These are phyloP conservation scores for Lethenteron reissneri DNA, from an alignment of 2,113 vertebrate species.

Conservation along the genomic window DNA sequence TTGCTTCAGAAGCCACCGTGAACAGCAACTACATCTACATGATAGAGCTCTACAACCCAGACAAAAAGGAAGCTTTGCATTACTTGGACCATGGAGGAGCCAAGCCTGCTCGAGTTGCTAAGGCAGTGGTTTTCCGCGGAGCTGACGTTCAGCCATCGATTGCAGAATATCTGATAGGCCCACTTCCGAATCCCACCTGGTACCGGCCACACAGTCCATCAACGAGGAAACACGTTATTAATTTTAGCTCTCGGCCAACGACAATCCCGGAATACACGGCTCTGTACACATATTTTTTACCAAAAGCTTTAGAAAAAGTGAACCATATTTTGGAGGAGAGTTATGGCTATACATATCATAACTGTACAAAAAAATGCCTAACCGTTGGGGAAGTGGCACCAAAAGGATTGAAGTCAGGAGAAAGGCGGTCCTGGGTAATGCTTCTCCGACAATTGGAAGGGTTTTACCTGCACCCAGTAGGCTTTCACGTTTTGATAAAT, in stretches of 20 bases:
- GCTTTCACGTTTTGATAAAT: constrained; percentile 53
- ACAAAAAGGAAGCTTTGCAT: constrained; percentile 32
- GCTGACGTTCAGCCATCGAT: constrained; percentile 37
- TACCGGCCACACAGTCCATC: constrained; percentile 16
- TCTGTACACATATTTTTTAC: constrained; percentile 16
- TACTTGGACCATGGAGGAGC: constrained; percentile 28
- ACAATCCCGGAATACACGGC: constrained; percentile 24
- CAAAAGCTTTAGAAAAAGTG: constrained; percentile 18
- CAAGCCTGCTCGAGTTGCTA: constrained; percentile 35
- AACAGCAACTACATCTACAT: constrained; percentile 53
- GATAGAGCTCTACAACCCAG: constrained; percentile 50
- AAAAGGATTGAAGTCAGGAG: constrained; percentile 35
- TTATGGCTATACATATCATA: constrained; percentile 31
- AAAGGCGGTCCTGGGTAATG: constrained; percentile 44
- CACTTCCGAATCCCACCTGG: constrained; percentile 30
- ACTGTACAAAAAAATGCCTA: constrained; percentile 39
- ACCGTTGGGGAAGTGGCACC: constrained; percentile 44
- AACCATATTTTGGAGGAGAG: constrained; percentile 27
- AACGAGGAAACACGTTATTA: constrained; percentile 12
- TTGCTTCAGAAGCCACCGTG: constrained; percentile 12
- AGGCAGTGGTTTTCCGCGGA: constrained; percentile 42
- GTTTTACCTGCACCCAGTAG: constrained; percentile 53
- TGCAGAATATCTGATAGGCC: constrained; percentile 45
- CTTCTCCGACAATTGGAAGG: constrained; percentile 48
- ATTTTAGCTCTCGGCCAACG: constrained; percentile 37